Conservation (phyloP, 2,888 invertebrate species). For the Nematopogon swammerdamellus region DNA sequence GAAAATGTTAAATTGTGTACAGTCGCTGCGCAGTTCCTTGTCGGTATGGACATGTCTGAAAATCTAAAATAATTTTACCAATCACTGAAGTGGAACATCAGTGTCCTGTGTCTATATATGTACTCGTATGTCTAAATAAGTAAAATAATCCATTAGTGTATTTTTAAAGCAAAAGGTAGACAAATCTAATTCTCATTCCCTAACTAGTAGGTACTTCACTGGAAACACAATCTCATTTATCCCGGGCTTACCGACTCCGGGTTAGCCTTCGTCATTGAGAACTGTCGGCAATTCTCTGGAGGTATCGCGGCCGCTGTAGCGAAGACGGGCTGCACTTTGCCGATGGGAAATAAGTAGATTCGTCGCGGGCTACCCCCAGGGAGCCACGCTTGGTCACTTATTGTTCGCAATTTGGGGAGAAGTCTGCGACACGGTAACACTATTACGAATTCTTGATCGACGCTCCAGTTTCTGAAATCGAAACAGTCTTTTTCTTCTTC, state of each 20-base stretch:
- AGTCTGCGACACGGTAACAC: neutral
- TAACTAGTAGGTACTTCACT: neutral
- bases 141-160: too few species aligned
- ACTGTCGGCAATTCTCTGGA: slow-evolving; percentile 48
- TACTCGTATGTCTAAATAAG: too few species aligned
- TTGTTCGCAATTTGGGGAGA: slow-evolving; percentile 19
- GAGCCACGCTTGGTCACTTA: slow-evolving; percentile 27
- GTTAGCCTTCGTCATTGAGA: slow-evolving; percentile 21
- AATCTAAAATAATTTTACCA: too few species aligned
- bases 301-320: slow-evolving; percentile 24
- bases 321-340: slow-evolving; percentile 12
- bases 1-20: too few species aligned
- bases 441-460: neutral
- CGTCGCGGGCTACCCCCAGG: slow-evolving; percentile 17
- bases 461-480: too few species aligned
- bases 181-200: neutral
- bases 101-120: too few species aligned
- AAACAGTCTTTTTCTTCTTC: too few species aligned
- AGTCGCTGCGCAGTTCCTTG: too few species aligned
- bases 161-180: neutral
- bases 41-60: too few species aligned
- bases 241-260: neutral
- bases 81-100: too few species aligned
- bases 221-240: neutral
- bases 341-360: slow-evolving; percentile 26